Evolutionary conservation across 2,888 invertebrate genomes (phyloP).

Genomic region (Danaus chrysippus): DNA sequence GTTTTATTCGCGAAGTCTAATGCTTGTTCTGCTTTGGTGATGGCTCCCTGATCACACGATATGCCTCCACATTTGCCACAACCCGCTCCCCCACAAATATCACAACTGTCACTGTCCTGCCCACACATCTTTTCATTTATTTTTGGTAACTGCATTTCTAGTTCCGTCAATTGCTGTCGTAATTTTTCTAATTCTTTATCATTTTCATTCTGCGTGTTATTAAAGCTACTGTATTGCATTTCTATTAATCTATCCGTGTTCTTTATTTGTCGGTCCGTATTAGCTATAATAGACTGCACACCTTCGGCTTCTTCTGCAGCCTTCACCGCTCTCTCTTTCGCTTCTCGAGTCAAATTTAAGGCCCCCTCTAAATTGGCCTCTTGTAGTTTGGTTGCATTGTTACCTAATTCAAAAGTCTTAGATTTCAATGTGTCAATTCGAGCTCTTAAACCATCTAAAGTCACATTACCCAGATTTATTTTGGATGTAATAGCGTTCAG

Average conservation of each 20-base stretch:
- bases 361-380: conserved; percentile 98
- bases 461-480: conserved; percentile 84
- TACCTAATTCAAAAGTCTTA: conserved; percentile 87
- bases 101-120: conserved; percentile 88
- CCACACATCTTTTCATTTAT: conserved; percentile 94
- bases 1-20: conserved; percentile 92
- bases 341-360: conserved; percentile 92
- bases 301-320: conserved; percentile 78
- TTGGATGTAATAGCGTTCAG: conserved; percentile 84
- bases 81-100: conserved; percentile 97
- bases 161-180: conserved; percentile 80
- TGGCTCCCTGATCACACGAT: conserved; percentile 93
- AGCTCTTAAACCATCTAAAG: conserved; percentile 82
- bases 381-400: conserved; percentile 94
- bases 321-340: conserved; percentile 80
- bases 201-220: conserved; percentile 84
- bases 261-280: conserved; percentile 73
- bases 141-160: conserved; percentile 88
- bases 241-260: conserved; percentile 71
- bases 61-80: conserved; percentile 95
- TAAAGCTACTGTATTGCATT: conserved; percentile 68
- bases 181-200: conserved; percentile 84
- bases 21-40: conserved; percentile 93
- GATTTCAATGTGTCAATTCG: conserved; percentile 82
- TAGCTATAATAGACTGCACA: conserved; percentile 72